Evolutionary conservation across 2,888 invertebrate species (phyloP), one percentile per base, ranked within the genome.

Genomic region (Zonitis immaculata): DNA sequence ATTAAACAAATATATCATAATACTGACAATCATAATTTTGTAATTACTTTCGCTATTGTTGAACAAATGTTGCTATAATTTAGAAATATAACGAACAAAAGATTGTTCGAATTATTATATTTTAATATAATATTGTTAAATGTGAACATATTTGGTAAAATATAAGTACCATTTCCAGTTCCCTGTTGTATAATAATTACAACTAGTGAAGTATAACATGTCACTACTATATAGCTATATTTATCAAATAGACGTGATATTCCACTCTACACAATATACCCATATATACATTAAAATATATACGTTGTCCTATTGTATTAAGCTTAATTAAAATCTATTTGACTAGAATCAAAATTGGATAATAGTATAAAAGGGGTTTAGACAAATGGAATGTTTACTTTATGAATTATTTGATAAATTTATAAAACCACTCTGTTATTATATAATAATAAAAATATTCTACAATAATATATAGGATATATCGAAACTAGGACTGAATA

Each of bases 311-410:
- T 55, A 53, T 56, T 42, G 42, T 55, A 49, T 52, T 50, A 57
- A 54, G 58, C 51, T 58, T 64, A 63, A 63, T 64, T 64, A 61
- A 61, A 61, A 63, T 63, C 62, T 64, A 63, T 60, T 62, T 45
- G 42, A 43, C 30, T 16, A 45, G 48, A 51, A 51, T 51, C 44
- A 56, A 56, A 51, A 56, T 51, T 56, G 43, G 52, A 46, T 14
- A 22, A 22, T 22, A 22, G 22, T n/a, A 25, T 8, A 26, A 28
- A 28, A 26, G 45, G 45, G 52, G n/a, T 35, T 18, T 4, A 11
- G 42, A 39, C n/a, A 42, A 56, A 56, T 50, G 49, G 52, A 49
- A 27, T 49, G 30, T 25, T 28, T 42, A 39, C 26, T 27, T 25
- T 6, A 44, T n/a, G n/a, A n/a, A n/a, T n/a, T n/a, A n/a, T n/a